These are phyloP conservation scores for Rhopalosiphum nymphaeae DNA, from an alignment of 2,888 invertebrate genomes.

Conservation along the genomic window DNA sequence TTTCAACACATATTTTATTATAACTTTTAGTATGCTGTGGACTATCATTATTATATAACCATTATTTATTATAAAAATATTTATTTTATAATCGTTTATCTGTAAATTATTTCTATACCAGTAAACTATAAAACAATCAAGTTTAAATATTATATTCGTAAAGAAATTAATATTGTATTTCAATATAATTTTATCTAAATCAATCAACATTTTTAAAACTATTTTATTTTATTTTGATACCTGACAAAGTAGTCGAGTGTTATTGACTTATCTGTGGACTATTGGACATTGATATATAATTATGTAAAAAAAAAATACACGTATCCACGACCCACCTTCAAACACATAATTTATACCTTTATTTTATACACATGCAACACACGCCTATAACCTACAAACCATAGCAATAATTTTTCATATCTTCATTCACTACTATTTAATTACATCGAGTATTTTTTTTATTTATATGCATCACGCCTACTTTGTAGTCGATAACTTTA, in stretches of 20 bases:
- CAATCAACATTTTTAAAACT: neutral
- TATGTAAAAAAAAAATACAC: neutral
- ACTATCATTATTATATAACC: neutral
- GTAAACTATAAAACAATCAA: neutral
- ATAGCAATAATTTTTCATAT: neutral
- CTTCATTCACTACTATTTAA: neutral
- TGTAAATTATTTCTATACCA: neutral
- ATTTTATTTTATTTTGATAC: neutral
- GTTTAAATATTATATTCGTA: neutral
- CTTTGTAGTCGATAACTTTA: neutral
- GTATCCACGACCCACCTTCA: neutral
- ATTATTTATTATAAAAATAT: neutral
- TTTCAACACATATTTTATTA: neutral
- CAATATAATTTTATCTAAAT: neutral
- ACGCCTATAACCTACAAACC: neutral
- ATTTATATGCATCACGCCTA: neutral
- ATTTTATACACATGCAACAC: neutral
- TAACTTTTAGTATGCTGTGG: too few species aligned
- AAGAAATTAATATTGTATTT: neutral
- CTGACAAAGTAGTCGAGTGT: neutral
- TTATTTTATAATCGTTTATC: neutral
- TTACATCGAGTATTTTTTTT: neutral
- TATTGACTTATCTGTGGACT: neutral
- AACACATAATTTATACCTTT: neutral
- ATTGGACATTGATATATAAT: neutral